Conservation (phyloP, 2,797 vertebrate genomes). For the Dicrostonyx torquatus region DNA sequence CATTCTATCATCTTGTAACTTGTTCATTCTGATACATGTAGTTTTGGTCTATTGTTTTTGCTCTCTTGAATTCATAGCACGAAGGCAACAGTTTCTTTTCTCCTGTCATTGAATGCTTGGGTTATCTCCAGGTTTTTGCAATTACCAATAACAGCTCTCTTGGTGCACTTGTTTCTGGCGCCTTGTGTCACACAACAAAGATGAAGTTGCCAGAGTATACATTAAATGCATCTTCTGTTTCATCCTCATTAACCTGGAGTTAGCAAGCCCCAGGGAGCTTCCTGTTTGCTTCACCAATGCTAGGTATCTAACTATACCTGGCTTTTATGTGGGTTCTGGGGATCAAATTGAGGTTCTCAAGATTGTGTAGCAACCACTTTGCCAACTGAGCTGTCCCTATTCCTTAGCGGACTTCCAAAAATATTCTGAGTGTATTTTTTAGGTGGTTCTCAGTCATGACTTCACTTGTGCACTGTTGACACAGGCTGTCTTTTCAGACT, state of each 20-base stretch:
- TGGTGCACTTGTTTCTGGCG: background rate
- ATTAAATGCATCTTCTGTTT: background rate
- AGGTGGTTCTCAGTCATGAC: background rate
- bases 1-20: background rate
- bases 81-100: constrained; percentile 33
- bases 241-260: background rate
- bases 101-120: constrained; percentile 20
- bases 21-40: constrained; percentile 1
- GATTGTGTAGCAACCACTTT: background rate
- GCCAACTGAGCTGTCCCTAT: background rate
- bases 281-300: background rate
- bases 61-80: background rate
- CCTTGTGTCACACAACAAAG: background rate
- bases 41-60: background rate
- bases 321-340: background rate
- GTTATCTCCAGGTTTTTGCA: constrained; percentile 7
- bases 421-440: background rate
- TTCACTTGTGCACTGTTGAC: background rate
- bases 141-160: background rate
- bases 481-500: background rate
- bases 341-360: background rate
- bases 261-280: background rate
- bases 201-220: background rate
- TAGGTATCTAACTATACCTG: no score
- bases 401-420: background rate